Conservation (phyloP, 2,888 invertebrate species). For the Lithosia quadra region DNA sequence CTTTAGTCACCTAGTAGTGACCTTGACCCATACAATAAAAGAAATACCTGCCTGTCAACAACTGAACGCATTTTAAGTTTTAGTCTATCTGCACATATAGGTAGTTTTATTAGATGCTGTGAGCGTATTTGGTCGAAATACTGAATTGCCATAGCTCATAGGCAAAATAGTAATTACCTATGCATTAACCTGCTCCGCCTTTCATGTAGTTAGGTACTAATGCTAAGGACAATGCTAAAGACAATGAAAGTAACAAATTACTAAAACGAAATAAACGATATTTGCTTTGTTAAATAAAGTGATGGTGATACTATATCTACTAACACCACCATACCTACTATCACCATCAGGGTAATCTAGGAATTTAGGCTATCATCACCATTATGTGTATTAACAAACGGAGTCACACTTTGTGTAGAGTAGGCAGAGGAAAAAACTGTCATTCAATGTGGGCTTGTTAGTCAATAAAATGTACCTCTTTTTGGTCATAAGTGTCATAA, state of each 20-base stretch:
- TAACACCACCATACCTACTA: no score
- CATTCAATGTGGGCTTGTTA: background rate
- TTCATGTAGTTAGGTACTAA: no score
- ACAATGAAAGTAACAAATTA: no score
- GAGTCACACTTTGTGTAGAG: background rate
- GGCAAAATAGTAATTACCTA: no score
- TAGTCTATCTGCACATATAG: background rate
- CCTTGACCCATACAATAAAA: background rate
- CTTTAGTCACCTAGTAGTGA: background rate
- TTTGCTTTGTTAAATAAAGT: no score
- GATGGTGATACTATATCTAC: background rate
- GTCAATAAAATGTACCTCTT: constrained; percentile 14
- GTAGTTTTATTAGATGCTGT: background rate
- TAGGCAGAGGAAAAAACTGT: background rate
- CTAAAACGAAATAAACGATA: no score
- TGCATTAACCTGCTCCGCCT: no score
- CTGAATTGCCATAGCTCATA: background rate
- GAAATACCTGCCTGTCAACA: background rate
- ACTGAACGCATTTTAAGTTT: background rate
- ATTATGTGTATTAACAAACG: background rate
- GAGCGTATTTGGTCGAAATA: background rate
- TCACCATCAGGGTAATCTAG: background rate
- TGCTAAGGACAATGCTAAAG: no score
- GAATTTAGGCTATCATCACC: background rate
- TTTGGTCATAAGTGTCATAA: no score